Evolutionary conservation across 2,113 vertebrate genomes (phyloP), one percentile per base, ranked within the genome.

Genomic region (Hippocampus barbouri): DNA sequence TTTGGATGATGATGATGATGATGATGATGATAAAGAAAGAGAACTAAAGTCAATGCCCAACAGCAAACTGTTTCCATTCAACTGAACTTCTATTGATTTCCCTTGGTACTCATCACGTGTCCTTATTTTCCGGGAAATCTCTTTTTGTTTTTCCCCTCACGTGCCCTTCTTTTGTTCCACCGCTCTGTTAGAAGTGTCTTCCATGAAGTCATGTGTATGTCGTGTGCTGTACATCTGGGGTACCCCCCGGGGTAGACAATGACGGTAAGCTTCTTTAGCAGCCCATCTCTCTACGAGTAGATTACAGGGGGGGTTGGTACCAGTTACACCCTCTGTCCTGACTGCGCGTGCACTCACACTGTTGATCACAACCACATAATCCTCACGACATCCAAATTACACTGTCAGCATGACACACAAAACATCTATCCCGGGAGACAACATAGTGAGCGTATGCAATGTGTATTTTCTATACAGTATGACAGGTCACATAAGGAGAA

Each of bases 241-340:
- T 76, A 61, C 81, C 71, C 81, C 80, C 67, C 49, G 76, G 87
- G 79, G 74, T 70, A 68, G 27, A 78, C 79, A 72, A 72, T 25
- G 66, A 66, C 63, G 69, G 38, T 89, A 89, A 89, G 88, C 87
- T 89, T 74, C 83, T 91, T 91, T 87, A 66, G 76, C 54, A 64
- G 77, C 66, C 84, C 77, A 89, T 89, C 84, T 85, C 80, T 53
- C 73, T 3, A 41, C 82, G 87, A 88, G 83, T 79, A 85, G 89
- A 89, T 91, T 90, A 90, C 82, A 83, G 73, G 69, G 80, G 71
- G 87, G 79, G 72, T 83, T 82, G 73, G 75, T 74, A 73, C 43
- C 0, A 10, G 84, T 75, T 83, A 59, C 62, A 78, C 75, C 75
- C 78, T 85, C 71, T 86, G 82, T 85, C 72, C 80, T 79, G 74